Evolutionary conservation across 2,888 invertebrate species (phyloP), one percentile per base, ranked within the genome.

Genomic region (Volucella zonaria): DNA sequence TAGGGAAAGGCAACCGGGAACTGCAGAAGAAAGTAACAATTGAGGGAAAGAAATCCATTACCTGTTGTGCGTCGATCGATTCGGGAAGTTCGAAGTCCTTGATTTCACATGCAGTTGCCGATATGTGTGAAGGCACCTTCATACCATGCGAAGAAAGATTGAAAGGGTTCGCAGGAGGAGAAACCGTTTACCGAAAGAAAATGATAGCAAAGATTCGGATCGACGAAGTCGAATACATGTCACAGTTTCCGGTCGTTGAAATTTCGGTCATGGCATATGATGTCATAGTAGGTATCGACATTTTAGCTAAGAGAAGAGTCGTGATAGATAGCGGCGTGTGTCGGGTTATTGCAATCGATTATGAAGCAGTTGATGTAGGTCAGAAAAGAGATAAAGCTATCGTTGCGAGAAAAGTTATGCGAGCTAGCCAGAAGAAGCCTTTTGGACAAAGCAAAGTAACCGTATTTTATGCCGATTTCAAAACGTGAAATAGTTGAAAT

Each of bases 31-130:
- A 23, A 2, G 49, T 75, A 11, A 0, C 42, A 8, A n/a, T 82
- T 45, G 45, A 45, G 45, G 45, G 45, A 43, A n/a, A 45, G 10
- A 58, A 78, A 10, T 18, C 43, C 23, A 18, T 64, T 11, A 14
- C 45, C 10, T 68, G 64, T 40, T 31, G 52, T 14, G 74, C 80
- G 9, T 68, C 77, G 52, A 67, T 77, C 18, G 77, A 81, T 51
- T 81, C 81, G 51, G 85, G 77, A 43, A 81, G 85, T 67, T 58
- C n/a, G 9, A 76, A 43, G 12, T 81, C 81, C 1, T 43, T 74
- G 14, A 15, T 81, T 0, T 45, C 14, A 43, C 14, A n/a, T 12
- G 51, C 43, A 3, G 31, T 81, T 31, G 73, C 59, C 9, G 31
- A 40, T 14, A 61, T 40, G 38, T 68, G 54, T 31, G 54, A 38